Conservation (phyloP, 2,797 vertebrate species). For the Serranus cabrilla region DNA sequence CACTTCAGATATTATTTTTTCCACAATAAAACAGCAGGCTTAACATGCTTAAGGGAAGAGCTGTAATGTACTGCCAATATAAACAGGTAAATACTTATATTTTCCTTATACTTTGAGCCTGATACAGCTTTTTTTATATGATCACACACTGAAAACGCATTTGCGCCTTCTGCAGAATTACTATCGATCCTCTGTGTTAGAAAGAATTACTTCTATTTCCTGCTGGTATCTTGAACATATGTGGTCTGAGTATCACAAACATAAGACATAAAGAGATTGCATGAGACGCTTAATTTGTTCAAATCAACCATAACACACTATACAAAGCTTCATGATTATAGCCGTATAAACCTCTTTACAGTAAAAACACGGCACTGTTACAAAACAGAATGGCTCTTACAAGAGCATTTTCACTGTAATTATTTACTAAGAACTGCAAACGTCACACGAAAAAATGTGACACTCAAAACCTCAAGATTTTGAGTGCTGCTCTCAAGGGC, state of each 20-base stretch:
- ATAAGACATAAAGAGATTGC: background rate
- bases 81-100: background rate
- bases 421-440: too few relatives aligned
- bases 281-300: background rate
- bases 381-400: too few relatives aligned
- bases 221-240: slow-evolving; percentile 21
- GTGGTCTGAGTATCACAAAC: background rate
- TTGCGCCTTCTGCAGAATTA: slow-evolving; percentile 24
- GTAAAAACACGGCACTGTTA: too few relatives aligned
- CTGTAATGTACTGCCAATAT: background rate
- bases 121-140: background rate
- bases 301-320: background rate
- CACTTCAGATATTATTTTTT: slow-evolving; percentile 28
- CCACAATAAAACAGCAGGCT: background rate
- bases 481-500: too few relatives aligned
- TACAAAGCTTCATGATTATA: too few relatives aligned
- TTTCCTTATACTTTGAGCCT: background rate
- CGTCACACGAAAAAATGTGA: too few relatives aligned
- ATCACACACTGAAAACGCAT: background rate
- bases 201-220: slow-evolving; percentile 19
- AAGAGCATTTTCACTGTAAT: too few relatives aligned
- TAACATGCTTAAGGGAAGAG: background rate
- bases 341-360: too few relatives aligned
- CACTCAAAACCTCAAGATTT: too few relatives aligned
- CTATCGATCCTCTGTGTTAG: slow-evolving; percentile 35